phyloP scores from a whole-genome alignment of 2,797 vertebrate species.

The Rhinatrema bivittatum region DNA sequence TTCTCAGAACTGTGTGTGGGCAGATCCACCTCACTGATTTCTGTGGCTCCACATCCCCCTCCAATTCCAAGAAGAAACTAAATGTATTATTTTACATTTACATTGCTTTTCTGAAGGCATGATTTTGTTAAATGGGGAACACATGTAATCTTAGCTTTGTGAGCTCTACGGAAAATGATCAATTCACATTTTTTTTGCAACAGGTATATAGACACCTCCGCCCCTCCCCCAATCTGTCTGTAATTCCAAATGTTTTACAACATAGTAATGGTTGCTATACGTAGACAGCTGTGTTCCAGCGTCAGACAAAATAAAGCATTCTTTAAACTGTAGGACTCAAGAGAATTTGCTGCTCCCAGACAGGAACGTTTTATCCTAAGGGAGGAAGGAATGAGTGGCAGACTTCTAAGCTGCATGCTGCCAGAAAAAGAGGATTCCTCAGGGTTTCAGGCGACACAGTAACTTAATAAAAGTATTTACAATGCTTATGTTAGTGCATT shows the following conservation, averaged over 20 bases:
- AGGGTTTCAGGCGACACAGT: conserved; percentile 5
- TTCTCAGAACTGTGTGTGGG: too few species aligned
- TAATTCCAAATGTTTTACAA: conserved; percentile 44
- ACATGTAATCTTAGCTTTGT: too few species aligned
- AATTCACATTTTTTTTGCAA: background rate
- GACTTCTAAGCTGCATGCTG: background rate
- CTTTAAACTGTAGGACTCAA: conserved; percentile 27
- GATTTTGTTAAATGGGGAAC: too few species aligned
- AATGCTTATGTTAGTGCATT: conserved; percentile 5
- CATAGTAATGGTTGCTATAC: conserved; percentile 17
- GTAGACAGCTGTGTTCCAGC: conserved; percentile 8
- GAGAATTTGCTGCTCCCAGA: conserved; percentile 35
- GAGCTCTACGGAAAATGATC: too few species aligned
- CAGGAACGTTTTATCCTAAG: conserved; percentile 32
- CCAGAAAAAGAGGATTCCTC: background rate
- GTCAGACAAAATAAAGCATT: conserved; percentile 34
- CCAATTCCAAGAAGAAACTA: too few species aligned
- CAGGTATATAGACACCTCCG: conserved; percentile 49
- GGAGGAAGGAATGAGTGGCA: conserved; percentile 27
- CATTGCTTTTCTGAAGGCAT: too few species aligned
- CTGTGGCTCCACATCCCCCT: too few species aligned
- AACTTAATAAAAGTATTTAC: background rate
- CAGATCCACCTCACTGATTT: too few species aligned
- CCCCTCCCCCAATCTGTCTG: conserved; percentile 37
- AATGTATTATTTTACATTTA: too few species aligned